A percentile compares a stretch with the other conserved stretches of the same genome.
Evolutionary conservation across 2,888 invertebrate species (phyloP).

Genomic region (Cactoblastis cactorum): DNA sequence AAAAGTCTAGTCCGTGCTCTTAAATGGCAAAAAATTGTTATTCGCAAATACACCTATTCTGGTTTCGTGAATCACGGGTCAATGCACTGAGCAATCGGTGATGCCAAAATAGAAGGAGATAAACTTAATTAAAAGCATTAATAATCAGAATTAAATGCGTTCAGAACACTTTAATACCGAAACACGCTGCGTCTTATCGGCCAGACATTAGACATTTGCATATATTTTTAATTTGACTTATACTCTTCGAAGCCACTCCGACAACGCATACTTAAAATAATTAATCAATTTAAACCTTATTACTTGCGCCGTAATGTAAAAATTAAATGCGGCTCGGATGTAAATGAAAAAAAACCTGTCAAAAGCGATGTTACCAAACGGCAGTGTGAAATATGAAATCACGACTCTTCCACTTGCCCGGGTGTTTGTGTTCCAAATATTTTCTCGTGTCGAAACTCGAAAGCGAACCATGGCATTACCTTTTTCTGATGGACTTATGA

Average conservation of each 20-base stretch:
- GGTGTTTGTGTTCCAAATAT: conserved; percentile 75
- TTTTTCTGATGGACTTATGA: conserved; percentile 49
- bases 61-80: conserved; percentile 52
- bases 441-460: conserved; percentile 65
- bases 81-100: conserved; percentile 50
- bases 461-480: conserved; percentile 45
- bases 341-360: conserved; percentile 66
- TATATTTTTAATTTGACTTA: conserved; percentile 67
- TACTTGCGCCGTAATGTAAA: conserved; percentile 21
- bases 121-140: conserved; percentile 71
- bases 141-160: conserved; percentile 63
- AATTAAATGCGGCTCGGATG: conserved; percentile 28
- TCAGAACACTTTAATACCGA: conserved; percentile 51
- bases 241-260: conserved; percentile 34
- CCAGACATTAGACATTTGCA: conserved; percentile 59
- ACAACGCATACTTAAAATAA: conserved; percentile 20
- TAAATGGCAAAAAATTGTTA: conserved; percentile 17
- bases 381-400: conserved; percentile 79
- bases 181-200: conserved; percentile 53
- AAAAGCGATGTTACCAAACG: conserved; percentile 60
- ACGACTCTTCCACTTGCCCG: conserved; percentile 69
- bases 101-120: conserved; percentile 66
- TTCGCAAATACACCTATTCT: conserved; percentile 30
- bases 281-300: conserved; percentile 32
- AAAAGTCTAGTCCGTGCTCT: conserved; percentile 18